A percentile compares a stretch with the other conserved stretches of the same genome.
Conservation (phyloP, 2,888 invertebrate genomes). For the Microdon myrmicae region DNA sequence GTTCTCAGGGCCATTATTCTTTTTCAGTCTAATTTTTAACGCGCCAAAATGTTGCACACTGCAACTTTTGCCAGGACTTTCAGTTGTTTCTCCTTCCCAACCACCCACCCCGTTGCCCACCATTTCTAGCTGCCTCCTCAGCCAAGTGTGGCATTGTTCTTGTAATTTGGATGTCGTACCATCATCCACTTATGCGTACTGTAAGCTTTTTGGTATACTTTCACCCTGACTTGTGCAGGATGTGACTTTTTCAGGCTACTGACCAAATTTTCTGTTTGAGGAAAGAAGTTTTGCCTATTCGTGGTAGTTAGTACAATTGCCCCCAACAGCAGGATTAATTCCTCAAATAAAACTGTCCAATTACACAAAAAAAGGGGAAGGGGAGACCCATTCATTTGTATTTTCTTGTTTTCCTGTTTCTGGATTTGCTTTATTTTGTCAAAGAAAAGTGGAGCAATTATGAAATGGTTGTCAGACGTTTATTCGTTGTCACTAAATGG, state of each 20-base stretch:
- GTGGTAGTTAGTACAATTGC: constrained; percentile 11
- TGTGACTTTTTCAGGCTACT: constrained; percentile 39
- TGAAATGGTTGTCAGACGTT: constrained; percentile 2
- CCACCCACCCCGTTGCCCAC: too few relatives aligned
- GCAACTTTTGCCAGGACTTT: constrained; percentile 21
- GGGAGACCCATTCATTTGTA: too few relatives aligned
- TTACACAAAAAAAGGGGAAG: constrained; percentile 32
- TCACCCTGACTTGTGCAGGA: constrained; percentile 49
- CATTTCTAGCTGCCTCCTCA: too few relatives aligned
- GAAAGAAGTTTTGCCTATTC: constrained; percentile 2
- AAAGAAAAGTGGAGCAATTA: constrained; percentile 16
- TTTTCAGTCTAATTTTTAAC: constrained; percentile 41
- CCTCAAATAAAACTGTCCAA: constrained; percentile 42
- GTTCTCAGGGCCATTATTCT: constrained; percentile 42
- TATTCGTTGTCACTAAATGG: background rate
- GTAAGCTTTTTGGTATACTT: constrained; percentile 47
- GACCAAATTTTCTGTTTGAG: constrained; percentile 29
- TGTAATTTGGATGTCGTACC: constrained; percentile 36
- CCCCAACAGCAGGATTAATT: constrained; percentile 32
- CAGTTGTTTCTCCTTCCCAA: background rate
- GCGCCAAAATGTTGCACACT: constrained; percentile 30
- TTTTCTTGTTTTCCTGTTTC: background rate
- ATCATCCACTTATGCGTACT: constrained; percentile 37
- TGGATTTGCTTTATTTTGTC: too few relatives aligned
- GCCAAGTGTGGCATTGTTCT: constrained; percentile 47